Base-by-base conservation (phyloP, 2,888 invertebrate genomes). In the Patella depressa region DNA sequence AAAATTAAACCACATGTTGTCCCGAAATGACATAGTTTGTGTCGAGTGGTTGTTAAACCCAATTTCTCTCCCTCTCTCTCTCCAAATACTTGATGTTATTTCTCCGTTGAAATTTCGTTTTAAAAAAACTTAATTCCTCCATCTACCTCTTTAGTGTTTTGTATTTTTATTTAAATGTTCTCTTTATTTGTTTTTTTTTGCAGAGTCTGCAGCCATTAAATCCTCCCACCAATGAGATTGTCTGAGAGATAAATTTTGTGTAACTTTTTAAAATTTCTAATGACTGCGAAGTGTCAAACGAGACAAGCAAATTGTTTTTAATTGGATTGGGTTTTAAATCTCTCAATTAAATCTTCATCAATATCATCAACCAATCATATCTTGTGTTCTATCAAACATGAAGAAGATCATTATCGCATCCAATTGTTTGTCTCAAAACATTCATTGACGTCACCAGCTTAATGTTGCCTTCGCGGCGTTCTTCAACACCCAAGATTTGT, bases 141-240 rank as follows among this genome's bases (percentile, higher is more conserved):
- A 45, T 45, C 45, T 5, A 34, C 34, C 34, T 34, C 4, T 5
- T 5, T 45, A 45, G 0, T 45, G 34, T 45, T 45, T 45, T 45
- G 45, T 45, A 5, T 45, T 45, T 45, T 45, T 45, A 45, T 45
- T 45, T 45, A 45, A 45, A 45, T 45, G 45, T 45, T 45, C 17
- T 53, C 24, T 19, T 29, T 19, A 24, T 59, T 73, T 72, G 72
- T 70, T 75, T 77, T 75, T 77, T 54, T 77, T 83, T 83, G 34
- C 83, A 86, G 86, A 83, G 83, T 71, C 78, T 82, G 78, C 83
- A 85, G 72, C 83, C 84, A 55, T 80, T 86, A 54, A 85, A 81
- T 71, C 72, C 55, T n/a, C 54, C 74, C 9, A 75, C 54, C 29
- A 74, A 81, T 71, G 82, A 84, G 74, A 77, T 76, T 59, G 82